These are phyloP conservation scores for Remorina albescens DNA, from an alignment of 2,797 vertebrate species.

Conservation along the genomic window DNA sequence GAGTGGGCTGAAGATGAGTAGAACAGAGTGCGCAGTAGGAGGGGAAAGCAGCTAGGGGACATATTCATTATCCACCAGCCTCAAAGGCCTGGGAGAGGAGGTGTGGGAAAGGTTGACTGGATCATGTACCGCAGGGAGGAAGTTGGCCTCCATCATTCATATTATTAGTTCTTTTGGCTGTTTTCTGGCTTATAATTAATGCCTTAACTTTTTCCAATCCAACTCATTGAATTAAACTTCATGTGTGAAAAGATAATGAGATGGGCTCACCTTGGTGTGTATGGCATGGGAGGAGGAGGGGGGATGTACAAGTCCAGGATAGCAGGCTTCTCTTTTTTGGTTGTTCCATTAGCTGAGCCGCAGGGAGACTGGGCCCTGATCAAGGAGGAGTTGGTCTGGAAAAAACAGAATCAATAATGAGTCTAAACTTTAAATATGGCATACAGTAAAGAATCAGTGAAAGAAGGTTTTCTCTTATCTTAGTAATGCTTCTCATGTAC, in stretches of 20 bases:
- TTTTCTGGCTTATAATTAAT: conserved; percentile 11
- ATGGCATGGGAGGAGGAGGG: conserved; percentile 91
- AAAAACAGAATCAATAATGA: conserved; percentile 23
- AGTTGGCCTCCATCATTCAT: conserved; percentile 7
- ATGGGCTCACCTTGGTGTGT: conserved; percentile 89
- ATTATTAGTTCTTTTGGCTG: not conserved
- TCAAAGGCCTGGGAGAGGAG: conserved; percentile 32
- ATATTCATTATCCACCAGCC: conserved; percentile 55
- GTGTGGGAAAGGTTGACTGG: conserved; percentile 24
- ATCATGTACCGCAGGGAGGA: conserved; percentile 11
- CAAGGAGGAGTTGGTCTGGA: conserved; percentile 87
- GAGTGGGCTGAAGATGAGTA: conserved; percentile 59
- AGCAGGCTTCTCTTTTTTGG: conserved; percentile 95
- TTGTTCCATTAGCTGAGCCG: conserved; percentile 86
- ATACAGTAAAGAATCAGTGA: not conserved
- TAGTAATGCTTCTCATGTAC: not conserved
- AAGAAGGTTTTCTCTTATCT: not conserved
- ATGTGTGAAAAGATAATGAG: not conserved
- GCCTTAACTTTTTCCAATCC: not conserved
- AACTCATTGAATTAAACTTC: not conserved
- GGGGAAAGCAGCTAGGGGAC: conserved; percentile 25
- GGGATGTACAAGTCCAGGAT: conserved; percentile 94
- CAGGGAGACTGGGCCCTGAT: conserved; percentile 86
- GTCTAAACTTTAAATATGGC: not conserved
- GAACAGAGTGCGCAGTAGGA: conserved; percentile 55